Percentiles rank a stretch among this genome's conserved stretches.
Conservation (phyloP, 2,113 vertebrate genomes). For the Petaurus breviceps region DNA sequence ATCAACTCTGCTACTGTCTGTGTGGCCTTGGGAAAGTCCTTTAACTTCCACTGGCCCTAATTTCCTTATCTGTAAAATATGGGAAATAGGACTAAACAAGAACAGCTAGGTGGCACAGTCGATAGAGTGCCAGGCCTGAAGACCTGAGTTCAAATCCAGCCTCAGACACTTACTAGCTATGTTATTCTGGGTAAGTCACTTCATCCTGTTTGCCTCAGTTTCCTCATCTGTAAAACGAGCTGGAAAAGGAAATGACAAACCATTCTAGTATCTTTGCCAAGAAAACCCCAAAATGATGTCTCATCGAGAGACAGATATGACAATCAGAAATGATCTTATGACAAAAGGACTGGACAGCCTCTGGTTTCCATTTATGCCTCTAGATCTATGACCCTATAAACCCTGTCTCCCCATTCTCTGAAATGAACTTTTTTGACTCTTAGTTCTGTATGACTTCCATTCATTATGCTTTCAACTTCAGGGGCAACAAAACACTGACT, state of each 20-base stretch:
- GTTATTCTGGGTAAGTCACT: background rate
- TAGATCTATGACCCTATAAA: background rate
- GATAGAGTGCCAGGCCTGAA: background rate
- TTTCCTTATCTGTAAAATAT: background rate
- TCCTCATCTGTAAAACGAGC: background rate
- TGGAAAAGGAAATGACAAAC: background rate
- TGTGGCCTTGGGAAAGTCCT: background rate
- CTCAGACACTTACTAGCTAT: background rate
- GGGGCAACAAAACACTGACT: background rate
- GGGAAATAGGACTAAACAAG: background rate
- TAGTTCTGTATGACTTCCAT: background rate
- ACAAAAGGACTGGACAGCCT: background rate
- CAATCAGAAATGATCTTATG: background rate
- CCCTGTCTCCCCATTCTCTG: background rate
- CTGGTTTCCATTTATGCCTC: background rate
- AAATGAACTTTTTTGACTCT: background rate
- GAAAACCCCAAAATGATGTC: background rate
- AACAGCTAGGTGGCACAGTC: background rate
- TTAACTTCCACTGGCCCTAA: background rate
- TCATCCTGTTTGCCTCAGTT: background rate
- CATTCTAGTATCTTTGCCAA: background rate
- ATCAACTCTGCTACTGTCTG: background rate
- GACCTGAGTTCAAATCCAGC: background rate
- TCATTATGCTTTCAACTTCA: background rate
- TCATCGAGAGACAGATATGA: background rate